These are phyloP conservation scores for Heterotilapia buettikoferi DNA, from an alignment of 2,113 vertebrate genomes.

Conservation along the genomic window DNA sequence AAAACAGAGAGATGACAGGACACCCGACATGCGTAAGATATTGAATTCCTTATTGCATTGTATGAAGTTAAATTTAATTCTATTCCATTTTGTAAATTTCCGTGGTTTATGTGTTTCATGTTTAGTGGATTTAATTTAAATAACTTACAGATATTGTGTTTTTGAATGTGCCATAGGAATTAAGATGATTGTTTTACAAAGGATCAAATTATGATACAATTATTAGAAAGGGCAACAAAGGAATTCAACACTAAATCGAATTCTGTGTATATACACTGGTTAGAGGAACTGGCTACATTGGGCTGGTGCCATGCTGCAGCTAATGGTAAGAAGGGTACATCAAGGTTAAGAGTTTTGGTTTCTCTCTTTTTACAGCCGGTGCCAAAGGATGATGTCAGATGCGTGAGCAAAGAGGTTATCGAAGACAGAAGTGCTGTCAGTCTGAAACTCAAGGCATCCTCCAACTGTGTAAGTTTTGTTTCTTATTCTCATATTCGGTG, in stretches of 20 bases:
- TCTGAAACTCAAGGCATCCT: slow-evolving; percentile 55
- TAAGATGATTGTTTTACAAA: neutral
- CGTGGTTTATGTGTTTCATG: neutral
- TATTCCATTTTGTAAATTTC: neutral
- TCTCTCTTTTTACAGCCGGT: slow-evolving; percentile 20
- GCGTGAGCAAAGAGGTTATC: slow-evolving; percentile 58
- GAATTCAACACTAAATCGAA: neutral
- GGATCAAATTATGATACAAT: neutral
- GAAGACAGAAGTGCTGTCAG: slow-evolving; percentile 60
- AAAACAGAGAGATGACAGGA: neutral
- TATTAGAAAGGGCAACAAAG: neutral
- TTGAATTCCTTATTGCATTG: accelerated
- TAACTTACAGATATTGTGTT: neutral
- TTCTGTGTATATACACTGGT: neutral
- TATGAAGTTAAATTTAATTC: neutral
- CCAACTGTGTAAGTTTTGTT: slow-evolving; percentile 66
- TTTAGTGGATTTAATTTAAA: neutral
- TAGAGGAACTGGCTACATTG: neutral
- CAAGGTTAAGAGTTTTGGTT: neutral
- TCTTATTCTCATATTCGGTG: neutral
- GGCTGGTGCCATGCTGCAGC: neutral
- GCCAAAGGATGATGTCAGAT: slow-evolving; percentile 49
- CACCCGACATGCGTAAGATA: neutral
- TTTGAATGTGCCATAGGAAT: neutral
- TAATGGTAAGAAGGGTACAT: neutral